These are phyloP conservation scores for Neomonachus schauinslandi DNA, from an alignment of 2,113 vertebrate species.

Conservation along the genomic window DNA sequence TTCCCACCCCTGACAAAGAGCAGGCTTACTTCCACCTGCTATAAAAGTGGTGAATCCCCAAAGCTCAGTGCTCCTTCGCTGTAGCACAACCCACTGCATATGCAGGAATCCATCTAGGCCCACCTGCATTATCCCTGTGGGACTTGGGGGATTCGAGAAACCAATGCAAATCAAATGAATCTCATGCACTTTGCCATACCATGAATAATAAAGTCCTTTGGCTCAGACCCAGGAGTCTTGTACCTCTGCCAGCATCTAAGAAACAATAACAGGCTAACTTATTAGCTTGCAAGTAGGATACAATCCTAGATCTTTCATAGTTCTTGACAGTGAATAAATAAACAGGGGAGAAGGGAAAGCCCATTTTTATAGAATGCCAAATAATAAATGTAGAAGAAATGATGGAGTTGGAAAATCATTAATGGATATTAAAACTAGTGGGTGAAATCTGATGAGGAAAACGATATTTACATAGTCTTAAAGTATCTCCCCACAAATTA, in stretches of 20 bases:
- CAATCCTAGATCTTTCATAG: slow-evolving; percentile 12
- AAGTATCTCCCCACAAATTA: slow-evolving; percentile 19
- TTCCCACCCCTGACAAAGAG: background rate
- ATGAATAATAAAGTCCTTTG: slow-evolving; percentile 51
- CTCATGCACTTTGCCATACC: background rate
- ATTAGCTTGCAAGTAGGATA: slow-evolving; percentile 26
- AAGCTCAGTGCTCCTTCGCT: background rate
- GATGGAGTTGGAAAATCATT: slow-evolving; percentile 24
- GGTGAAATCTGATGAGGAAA: slow-evolving; percentile 37
- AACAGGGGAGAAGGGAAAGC: background rate
- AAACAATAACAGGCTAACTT: slow-evolving; percentile 33
- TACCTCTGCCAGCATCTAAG: slow-evolving; percentile 21
- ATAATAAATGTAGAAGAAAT: slow-evolving; percentile 16
- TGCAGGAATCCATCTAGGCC: slow-evolving; percentile 1
- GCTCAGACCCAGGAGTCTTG: background rate
- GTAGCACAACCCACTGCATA: background rate
- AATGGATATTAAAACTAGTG: background rate
- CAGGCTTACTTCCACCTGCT: background rate
- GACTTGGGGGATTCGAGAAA: background rate
- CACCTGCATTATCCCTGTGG: background rate
- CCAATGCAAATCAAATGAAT: slow-evolving; percentile 18
- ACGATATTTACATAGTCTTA: background rate
- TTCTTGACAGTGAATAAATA: slow-evolving; percentile 34
- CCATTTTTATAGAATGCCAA: background rate
- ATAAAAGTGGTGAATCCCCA: background rate